Evolutionary conservation across 2,113 vertebrate species (phyloP).

Genomic region (Myiozetetes cayanensis): DNA sequence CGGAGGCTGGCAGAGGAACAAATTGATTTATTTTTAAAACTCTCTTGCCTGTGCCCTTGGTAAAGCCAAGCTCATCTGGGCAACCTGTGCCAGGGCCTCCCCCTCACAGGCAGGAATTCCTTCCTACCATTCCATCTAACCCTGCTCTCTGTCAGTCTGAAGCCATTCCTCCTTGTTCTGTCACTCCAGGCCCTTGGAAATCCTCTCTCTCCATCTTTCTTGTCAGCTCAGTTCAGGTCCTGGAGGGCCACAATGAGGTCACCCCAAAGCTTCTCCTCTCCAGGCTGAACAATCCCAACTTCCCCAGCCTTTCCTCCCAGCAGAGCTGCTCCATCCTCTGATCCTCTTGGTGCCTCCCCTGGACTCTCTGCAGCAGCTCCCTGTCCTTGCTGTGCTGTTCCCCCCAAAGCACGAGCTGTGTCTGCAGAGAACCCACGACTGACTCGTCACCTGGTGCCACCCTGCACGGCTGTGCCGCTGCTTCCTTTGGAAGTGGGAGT

Average conservation of each 20-base stretch:
- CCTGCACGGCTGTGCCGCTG: background rate
- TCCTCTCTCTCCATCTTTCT: background rate
- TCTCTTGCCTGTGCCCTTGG: rapidly evolving
- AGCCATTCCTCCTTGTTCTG: background rate
- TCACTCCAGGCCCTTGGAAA: background rate
- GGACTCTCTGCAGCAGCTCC: background rate
- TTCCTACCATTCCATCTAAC: background rate
- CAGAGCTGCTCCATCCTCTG: background rate
- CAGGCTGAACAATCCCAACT: background rate
- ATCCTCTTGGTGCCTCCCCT: background rate
- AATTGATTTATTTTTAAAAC: background rate
- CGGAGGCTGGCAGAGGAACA: background rate
- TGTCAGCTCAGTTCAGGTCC: background rate
- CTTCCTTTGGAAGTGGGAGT: background rate
- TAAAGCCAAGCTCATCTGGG: background rate
- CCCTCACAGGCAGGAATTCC: background rate
- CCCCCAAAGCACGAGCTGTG: background rate
- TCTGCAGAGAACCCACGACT: background rate
- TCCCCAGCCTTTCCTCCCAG: background rate
- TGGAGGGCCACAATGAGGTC: background rate
- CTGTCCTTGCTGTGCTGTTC: background rate
- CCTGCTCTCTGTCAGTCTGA: background rate
- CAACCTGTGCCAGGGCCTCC: background rate
- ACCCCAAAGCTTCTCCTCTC: background rate
- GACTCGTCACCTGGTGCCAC: background rate